Percentiles rank a stretch among this genome's conserved stretches.
Conservation (phyloP, 1,140 invertebrate species). For the Drosophila murphyi region DNA sequence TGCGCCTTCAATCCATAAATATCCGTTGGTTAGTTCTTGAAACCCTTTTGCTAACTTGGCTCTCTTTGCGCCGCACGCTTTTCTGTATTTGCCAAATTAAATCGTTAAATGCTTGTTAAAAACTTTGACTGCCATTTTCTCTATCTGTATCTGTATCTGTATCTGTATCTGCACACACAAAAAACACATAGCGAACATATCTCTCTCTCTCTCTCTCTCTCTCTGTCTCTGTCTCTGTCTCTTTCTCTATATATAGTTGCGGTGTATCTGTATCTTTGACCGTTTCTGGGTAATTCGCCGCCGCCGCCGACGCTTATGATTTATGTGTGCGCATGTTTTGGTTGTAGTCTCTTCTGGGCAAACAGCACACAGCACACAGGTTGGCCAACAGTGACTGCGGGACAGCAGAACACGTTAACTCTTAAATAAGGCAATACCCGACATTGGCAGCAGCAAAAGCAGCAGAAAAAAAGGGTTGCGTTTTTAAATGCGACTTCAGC, state of each 20-base stretch:
- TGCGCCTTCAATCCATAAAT: conserved; percentile 80
- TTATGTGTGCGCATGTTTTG: conserved; percentile 71
- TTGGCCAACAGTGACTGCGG: conserved; percentile 41
- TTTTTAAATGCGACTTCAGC: conserved; percentile 32
- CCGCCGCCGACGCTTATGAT: conserved; percentile 64
- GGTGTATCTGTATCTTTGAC: conserved; percentile 61
- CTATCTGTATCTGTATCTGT: conserved; percentile 48
- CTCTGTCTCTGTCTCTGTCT: conserved; percentile 34
- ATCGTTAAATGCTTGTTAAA: conserved; percentile 83
- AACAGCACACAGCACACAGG: conserved; percentile 66
- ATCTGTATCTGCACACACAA: conserved; percentile 15
- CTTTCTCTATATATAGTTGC: neutral
- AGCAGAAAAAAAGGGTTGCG: conserved; percentile 61
- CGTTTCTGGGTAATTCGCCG: conserved; percentile 67
- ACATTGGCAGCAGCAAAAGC: conserved; percentile 33
- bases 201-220: conserved; percentile 1
- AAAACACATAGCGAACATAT: too few species aligned
- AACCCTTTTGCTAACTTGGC: conserved; percentile 47
- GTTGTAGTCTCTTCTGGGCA: conserved; percentile 52
- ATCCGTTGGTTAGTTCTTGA: conserved; percentile 62
- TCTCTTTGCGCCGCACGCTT: conserved; percentile 8
- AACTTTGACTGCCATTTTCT: conserved; percentile 73
- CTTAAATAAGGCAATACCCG: conserved; percentile 70
- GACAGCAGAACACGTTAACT: conserved; percentile 18
- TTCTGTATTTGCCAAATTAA: conserved; percentile 77